Conservation (phyloP, 2,888 invertebrate genomes). For the Acrobasis consociella region DNA sequence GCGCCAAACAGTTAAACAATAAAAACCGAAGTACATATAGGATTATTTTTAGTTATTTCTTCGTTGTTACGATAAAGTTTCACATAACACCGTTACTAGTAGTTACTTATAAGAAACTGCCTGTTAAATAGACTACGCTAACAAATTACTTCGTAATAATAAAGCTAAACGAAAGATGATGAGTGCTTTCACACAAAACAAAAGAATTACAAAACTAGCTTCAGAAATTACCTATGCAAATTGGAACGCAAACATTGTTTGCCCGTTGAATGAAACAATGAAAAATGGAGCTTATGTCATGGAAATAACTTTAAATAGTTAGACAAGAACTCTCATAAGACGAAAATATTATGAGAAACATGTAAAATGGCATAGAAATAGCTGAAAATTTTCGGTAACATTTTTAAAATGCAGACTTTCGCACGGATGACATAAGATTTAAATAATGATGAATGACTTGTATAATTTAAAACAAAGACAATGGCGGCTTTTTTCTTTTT, state of each 20-base stretch:
- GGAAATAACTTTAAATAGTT: not conserved
- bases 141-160: constrained; percentile 2
- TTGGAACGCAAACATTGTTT: constrained; percentile 13
- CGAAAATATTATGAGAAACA: constrained; percentile 13
- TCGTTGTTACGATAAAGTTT: not conserved
- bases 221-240: constrained; percentile 13
- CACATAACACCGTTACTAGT: not conserved
- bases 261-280: constrained; percentile 8
- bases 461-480: constrained; percentile 13
- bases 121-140: not conserved
- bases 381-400: not conserved
- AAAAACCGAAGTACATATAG: too few relatives aligned
- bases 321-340: not conserved
- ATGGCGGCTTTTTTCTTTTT: constrained; percentile 10
- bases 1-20: too few relatives aligned
- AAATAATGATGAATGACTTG: constrained; percentile 1
- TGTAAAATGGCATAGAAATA: constrained; percentile 1
- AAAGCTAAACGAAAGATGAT: constrained; percentile 12
- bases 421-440: constrained; percentile 9
- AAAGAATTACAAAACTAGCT: constrained; percentile 17
- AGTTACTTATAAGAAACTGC: not conserved
- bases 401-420: constrained; percentile 5
- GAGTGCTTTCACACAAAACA: constrained; percentile 9
- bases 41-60: too few relatives aligned
- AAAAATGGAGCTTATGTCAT: constrained; percentile 3